These are phyloP conservation scores for Stegodyphus dumicola DNA, from an alignment of 1,140 invertebrate species.

Conservation along the genomic window DNA sequence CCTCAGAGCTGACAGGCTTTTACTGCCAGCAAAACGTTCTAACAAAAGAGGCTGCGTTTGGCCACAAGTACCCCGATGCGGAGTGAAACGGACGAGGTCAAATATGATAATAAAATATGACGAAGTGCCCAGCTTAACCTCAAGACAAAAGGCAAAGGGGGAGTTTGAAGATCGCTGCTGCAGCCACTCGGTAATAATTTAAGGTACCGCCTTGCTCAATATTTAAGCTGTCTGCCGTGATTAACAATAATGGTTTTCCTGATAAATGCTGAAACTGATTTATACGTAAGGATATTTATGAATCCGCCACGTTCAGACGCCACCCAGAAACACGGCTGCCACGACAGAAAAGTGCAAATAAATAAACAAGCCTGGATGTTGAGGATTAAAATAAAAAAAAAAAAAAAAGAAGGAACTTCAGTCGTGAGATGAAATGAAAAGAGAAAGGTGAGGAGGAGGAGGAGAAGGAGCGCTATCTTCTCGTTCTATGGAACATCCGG, in stretches of 20 bases:
- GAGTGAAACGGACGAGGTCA: too few species aligned
- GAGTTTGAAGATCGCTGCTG: not conserved
- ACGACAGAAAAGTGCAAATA: conserved; percentile 20
- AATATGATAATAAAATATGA: too few species aligned
- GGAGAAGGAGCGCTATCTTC: not conserved
- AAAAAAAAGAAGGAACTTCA: conserved; percentile 1
- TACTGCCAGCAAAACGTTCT: too few species aligned
- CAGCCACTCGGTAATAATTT: conserved; percentile 30
- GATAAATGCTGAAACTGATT: conserved; percentile 54
- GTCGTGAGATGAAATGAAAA: conserved; percentile 36
- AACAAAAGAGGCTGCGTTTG: too few species aligned
- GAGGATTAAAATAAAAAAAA: not conserved
- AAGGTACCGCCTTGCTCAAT: conserved; percentile 48
- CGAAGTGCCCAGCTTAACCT: not conserved
- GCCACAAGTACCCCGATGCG: too few species aligned
- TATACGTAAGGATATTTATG: conserved; percentile 47
- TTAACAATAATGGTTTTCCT: conserved; percentile 47
- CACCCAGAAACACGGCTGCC: conserved; percentile 20
- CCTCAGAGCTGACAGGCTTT: too few species aligned
- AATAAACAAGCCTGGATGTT: conserved; percentile 2
- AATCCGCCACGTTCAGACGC: conserved; percentile 2
- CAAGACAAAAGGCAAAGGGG: not conserved
- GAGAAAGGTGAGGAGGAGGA: not conserved
- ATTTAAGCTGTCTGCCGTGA: conserved; percentile 49
- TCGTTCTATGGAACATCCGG: conserved; percentile 21